A percentile compares a stretch with the other conserved stretches of the same genome.
These are phyloP conservation scores for Selenia dentaria DNA, from an alignment of 2,888 invertebrate genomes.

Conservation along the genomic window DNA sequence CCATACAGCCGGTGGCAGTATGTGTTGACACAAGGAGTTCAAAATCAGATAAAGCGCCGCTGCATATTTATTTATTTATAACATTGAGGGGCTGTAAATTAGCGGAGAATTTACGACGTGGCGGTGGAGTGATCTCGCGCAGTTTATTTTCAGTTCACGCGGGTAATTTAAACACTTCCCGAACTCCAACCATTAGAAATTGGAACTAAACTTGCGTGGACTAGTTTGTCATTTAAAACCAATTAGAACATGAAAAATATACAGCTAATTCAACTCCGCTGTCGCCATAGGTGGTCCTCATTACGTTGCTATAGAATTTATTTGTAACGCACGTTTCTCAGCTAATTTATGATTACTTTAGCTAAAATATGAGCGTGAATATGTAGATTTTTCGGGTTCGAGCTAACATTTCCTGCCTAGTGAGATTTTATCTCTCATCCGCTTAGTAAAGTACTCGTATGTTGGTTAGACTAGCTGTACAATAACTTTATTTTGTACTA, in stretches of 20 bases:
- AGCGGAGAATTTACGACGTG: conserved; percentile 79
- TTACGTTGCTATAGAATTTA: conserved; percentile 20
- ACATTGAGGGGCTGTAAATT: conserved; percentile 82
- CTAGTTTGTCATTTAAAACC: conserved; percentile 43
- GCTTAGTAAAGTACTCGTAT: conserved; percentile 16
- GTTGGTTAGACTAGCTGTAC: conserved; percentile 18
- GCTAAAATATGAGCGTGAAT: conserved; percentile 19
- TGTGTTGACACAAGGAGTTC: conserved; percentile 63
- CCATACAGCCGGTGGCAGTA: conserved; percentile 63
- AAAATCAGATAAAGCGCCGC: conserved; percentile 61
- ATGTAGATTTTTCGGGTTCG: conserved; percentile 23
- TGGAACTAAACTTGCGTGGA: conserved; percentile 54
- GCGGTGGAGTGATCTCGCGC: conserved; percentile 70
- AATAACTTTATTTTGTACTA: conserved; percentile 23
- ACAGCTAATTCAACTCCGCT: conserved; percentile 29
- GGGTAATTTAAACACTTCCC: conserved; percentile 77
- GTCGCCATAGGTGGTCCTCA: conserved; percentile 29
- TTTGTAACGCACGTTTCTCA: conserved; percentile 17
- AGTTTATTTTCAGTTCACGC: conserved; percentile 75
- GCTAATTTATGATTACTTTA: conserved; percentile 22
- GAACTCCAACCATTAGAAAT: conserved; percentile 42
- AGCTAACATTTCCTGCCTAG: conserved; percentile 19
- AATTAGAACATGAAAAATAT: conserved; percentile 54
- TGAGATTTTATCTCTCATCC: conserved; percentile 30
- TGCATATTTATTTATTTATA: conserved; percentile 83